Conservation (phyloP, 37 sponge, comb jelly and placozoan species). For the Ephydatia muelleri region DNA sequence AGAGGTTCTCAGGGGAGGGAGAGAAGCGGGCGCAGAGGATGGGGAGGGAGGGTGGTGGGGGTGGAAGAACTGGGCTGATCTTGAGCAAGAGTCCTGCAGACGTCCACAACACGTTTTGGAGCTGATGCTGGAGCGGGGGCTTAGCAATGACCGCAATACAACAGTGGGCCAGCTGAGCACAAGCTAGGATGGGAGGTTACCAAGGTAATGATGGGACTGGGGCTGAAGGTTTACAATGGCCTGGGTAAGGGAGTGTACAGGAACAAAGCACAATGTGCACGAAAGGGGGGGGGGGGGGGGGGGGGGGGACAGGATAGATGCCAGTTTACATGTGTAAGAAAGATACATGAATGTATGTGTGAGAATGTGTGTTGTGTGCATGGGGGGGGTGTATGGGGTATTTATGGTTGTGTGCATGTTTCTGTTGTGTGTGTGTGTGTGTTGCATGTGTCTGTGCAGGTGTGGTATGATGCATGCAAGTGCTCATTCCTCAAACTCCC, state of each 20-base stretch:
- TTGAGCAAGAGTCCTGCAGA: constrained; percentile 45
- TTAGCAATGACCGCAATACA: constrained; percentile 29
- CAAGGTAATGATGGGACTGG: constrained; percentile 23
- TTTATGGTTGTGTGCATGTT: too few relatives aligned
- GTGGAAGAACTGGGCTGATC: constrained; percentile 49
- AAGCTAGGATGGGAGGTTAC: background rate
- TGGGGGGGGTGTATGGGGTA: too few relatives aligned
- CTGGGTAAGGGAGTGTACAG: background rate
- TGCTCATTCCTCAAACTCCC: too few relatives aligned
- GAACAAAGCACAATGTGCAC: background rate
- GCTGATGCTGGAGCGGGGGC: constrained; percentile 21
- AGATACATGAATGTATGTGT: too few relatives aligned
- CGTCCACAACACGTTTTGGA: constrained; percentile 46
- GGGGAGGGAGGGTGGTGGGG: background rate
- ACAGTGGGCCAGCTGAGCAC: constrained; percentile 58
- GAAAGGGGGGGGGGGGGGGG: background rate
- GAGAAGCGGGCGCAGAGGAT: background rate
- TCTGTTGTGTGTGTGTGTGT: background rate
- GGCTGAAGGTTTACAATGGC: constrained; percentile 7
- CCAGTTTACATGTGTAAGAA: too few relatives aligned
- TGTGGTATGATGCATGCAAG: too few relatives aligned
- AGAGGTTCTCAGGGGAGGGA: background rate
- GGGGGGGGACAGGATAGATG: constrained; percentile 44
- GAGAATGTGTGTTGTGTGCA: too few relatives aligned
- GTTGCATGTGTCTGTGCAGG: too few relatives aligned